Conservation (phyloP, 2,797 vertebrate genomes). For the Bovichtus variegatus region DNA sequence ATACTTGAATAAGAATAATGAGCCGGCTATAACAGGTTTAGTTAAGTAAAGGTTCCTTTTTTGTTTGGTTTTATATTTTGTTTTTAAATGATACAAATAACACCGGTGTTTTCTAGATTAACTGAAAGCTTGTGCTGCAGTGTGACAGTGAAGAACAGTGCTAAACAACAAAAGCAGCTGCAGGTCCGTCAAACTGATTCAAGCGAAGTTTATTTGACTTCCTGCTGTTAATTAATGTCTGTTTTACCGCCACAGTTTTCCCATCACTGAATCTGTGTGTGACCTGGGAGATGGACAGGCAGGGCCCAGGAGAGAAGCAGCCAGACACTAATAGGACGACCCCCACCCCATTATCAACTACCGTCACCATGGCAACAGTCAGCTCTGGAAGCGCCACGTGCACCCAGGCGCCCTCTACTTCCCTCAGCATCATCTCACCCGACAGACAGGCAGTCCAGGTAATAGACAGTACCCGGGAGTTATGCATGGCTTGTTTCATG, state of each 20-base stretch:
- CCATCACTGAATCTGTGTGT: constrained; percentile 44
- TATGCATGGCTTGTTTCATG: constrained; percentile 34
- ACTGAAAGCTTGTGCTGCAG: not conserved
- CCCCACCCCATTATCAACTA: constrained; percentile 80
- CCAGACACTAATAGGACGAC: constrained; percentile 82
- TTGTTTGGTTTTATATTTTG: not conserved
- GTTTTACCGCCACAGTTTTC: constrained; percentile 49
- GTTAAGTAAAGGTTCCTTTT: no score
- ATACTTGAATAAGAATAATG: no score
- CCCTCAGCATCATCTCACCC: constrained; percentile 88
- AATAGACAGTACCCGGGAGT: constrained; percentile 43
- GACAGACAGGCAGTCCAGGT: constrained; percentile 94
- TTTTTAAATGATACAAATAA: not conserved
- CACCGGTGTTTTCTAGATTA: not conserved
- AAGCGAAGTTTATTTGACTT: not conserved
- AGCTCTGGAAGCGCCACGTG: constrained; percentile 83
- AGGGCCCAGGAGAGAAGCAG: constrained; percentile 83
- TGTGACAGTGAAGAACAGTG: not conserved
- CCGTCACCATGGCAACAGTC: constrained; percentile 82
- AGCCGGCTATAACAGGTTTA: no score
- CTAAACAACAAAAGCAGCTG: not conserved
- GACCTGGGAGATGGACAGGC: constrained; percentile 72
- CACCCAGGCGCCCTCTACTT: constrained; percentile 85
- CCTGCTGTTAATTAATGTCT: constrained; percentile 6
- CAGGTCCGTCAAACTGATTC: not conserved